Conservation (phyloP, 2,113 vertebrate genomes). For the Sander lucioperca region DNA sequence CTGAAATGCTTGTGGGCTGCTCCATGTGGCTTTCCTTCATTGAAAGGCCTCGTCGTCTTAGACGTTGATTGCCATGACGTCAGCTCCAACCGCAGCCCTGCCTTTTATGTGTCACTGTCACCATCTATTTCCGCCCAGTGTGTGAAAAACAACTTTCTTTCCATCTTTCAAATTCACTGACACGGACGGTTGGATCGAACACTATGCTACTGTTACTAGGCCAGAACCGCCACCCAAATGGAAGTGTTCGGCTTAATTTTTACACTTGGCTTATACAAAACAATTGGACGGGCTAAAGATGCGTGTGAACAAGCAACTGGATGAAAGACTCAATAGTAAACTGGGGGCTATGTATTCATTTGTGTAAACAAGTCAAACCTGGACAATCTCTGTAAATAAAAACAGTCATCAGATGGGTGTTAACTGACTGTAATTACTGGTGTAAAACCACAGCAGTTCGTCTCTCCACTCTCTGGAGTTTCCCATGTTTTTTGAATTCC, state of each 20-base stretch:
- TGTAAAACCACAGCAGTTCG: conserved; percentile 69
- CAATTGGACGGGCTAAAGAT: conserved; percentile 4
- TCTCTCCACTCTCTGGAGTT: conserved; percentile 69
- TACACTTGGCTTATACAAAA: background rate
- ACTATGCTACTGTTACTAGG: conserved; percentile 63
- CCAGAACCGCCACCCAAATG: conserved; percentile 52
- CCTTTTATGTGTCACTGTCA: conserved; percentile 79
- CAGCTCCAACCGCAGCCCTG: conserved; percentile 74
- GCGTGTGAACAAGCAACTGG: background rate
- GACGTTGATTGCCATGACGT: conserved; percentile 80
- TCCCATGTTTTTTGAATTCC: conserved; percentile 76
- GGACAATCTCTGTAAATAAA: conserved; percentile 59
- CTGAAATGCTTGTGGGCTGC: conserved; percentile 73
- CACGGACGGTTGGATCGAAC: conserved; percentile 34
- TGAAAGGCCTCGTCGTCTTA: conserved; percentile 57
- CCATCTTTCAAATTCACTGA: conserved; percentile 50
- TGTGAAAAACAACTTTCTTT: conserved; percentile 77
- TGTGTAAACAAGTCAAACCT: conserved; percentile 39
- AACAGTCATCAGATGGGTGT: conserved; percentile 67
- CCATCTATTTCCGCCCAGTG: conserved; percentile 71
- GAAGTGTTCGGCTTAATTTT: conserved; percentile 36
- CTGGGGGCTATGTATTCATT: conserved; percentile 6
- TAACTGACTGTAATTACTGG: conserved; percentile 74
- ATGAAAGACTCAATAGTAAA: conserved; percentile 14
- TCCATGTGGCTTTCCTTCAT: conserved; percentile 66